phyloP scores from a whole-genome alignment of 2,797 vertebrate genomes.

The Halcyon badia region DNA sequence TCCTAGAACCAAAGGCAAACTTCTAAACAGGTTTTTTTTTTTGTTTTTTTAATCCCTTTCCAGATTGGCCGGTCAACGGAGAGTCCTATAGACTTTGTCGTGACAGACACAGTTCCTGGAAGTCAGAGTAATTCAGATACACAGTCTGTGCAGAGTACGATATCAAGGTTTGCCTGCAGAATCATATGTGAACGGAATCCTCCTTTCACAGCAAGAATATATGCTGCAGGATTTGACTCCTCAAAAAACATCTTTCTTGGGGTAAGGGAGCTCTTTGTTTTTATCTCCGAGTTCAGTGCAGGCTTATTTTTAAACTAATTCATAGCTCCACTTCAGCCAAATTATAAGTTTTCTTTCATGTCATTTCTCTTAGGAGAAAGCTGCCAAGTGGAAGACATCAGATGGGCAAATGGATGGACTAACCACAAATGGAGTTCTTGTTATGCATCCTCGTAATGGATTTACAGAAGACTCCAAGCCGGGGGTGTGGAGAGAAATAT shows the following conservation, averaged over 20 bases:
- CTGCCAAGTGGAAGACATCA: slow-evolving; percentile 96
- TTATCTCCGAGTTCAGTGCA: neutral
- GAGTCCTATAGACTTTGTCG: slow-evolving; percentile 98
- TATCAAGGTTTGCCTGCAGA: slow-evolving; percentile 97
- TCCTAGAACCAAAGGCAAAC: neutral
- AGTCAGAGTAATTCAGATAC: slow-evolving; percentile 95
- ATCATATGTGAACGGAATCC: slow-evolving; percentile 96
- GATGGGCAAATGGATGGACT: slow-evolving; percentile 98
- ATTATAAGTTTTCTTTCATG: neutral
- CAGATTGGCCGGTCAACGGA: slow-evolving; percentile 98
- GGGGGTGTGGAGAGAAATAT: slow-evolving; percentile 99
- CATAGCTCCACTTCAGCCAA: neutral
- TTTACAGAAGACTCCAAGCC: slow-evolving; percentile 98
- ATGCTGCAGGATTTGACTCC: slow-evolving; percentile 96
- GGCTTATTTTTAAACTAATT: neutral
- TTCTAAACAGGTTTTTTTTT: neutral
- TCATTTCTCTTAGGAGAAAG: slow-evolving; percentile 89
- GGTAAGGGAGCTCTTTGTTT: slow-evolving; percentile 81
- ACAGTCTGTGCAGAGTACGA: slow-evolving; percentile 97
- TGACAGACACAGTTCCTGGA: slow-evolving; percentile 97
- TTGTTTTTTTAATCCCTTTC: neutral
- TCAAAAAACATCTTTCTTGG: slow-evolving; percentile 99
- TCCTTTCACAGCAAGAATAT: slow-evolving; percentile 96
- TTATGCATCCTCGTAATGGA: slow-evolving; percentile 96
- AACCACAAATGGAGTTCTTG: slow-evolving; percentile 97